Evolutionary conservation across 2,888 invertebrate genomes (phyloP), one percentile per base, ranked within the genome.

Genomic region (Tyria jacobaeae): DNA sequence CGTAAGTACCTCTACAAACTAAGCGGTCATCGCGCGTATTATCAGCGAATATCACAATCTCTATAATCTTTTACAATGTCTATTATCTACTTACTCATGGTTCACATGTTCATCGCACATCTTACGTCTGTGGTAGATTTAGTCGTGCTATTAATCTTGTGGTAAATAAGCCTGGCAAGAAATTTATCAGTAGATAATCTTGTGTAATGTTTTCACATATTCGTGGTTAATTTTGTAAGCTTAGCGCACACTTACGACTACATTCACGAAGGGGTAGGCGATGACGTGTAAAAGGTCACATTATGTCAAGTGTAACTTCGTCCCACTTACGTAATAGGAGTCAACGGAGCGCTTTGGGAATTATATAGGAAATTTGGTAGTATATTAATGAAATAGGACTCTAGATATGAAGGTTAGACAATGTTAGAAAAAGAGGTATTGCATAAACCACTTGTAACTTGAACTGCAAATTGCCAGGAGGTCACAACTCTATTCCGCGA

Each of bases 21-120:
- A n/a, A n/a, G n/a, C n/a, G 34, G 12, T 58, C 51, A 41, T 34
- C 31, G 5, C 39, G 12, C 9, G 24, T 21, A 41, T 21, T 31
- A 51, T 51, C 34, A 41, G 41, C 24, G 41, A 31, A 51, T 35
- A 25, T 24, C n/a, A 10, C 25, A 51, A 57, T 58, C 51, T 51
- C 27, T 24, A 7, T 58, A 44, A 51, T 52, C 51, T n/a, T 3
- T 12, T 58, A 51, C 34, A 51, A 24, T 24, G 44, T 21, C 14
- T 9, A 27, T 58, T 58, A 58, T 58, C 58, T 2, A 1, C 17
- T 9, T 14, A 27, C n/a, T 31, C 37, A 39, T 51, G n/a, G 34
- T 35, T n/a, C 41, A 44, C 44, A 44, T 51, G 25, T 3, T 21
- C 24, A 25, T 48, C 34, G n/a, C 48, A 56, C n/a, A n/a, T n/a